phyloP scores from a whole-genome alignment of 1,140 invertebrate species.

The Mycetomoellerius zeteki region DNA sequence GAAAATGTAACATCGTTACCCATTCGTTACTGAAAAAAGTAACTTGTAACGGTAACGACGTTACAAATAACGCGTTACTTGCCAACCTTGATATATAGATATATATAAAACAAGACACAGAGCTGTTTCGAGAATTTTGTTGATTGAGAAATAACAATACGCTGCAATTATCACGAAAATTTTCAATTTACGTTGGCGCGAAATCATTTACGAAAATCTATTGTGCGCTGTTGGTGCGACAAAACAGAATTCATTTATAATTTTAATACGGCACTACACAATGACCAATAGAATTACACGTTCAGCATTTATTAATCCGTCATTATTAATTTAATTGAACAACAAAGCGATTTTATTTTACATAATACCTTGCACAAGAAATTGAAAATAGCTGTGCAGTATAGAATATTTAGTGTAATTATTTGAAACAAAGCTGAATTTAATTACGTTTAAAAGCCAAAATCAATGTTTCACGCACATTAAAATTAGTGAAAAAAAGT shows the following conservation, averaged over 20 bases:
- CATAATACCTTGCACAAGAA: neutral
- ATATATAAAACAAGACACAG: neutral
- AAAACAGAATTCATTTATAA: constrained; percentile 32
- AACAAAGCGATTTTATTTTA: constrained; percentile 32
- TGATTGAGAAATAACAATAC: neutral
- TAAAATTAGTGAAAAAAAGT: neutral
- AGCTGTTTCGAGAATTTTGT: neutral
- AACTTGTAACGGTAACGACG: no score
- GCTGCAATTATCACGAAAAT: constrained; percentile 7
- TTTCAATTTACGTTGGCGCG: neutral
- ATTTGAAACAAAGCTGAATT: neutral
- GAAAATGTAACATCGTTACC: no score
- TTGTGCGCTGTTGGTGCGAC: neutral
- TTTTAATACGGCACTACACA: constrained; percentile 10
- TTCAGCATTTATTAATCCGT: constrained; percentile 11
- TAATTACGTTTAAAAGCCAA: neutral
- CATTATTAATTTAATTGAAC: constrained; percentile 28
- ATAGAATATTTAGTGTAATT: constrained; percentile 24
- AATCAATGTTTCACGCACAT: neutral
- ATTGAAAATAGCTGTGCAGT: constrained; percentile 18
- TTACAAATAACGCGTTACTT: no score
- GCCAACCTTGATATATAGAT: no score
- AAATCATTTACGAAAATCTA: constrained; percentile 23
- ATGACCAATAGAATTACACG: neutral
- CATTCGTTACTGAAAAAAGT: no score